Evolutionary conservation across 2,113 vertebrate genomes (phyloP), one percentile per base, ranked within the genome.

Genomic region (Coracopsis vasa): DNA sequence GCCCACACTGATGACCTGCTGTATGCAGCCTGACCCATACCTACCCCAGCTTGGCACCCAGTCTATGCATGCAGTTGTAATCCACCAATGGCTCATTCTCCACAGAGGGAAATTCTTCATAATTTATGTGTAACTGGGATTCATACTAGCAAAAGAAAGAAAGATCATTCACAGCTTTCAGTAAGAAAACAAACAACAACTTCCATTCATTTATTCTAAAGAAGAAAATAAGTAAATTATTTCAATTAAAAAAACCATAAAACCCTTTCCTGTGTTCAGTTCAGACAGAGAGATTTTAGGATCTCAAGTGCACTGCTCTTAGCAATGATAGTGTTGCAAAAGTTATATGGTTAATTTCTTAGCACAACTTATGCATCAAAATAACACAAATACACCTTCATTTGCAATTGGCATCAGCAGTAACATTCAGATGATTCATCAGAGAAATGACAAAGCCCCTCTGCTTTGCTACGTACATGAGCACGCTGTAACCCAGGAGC

Each of bases 1-100:
- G 70, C 47, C n/a, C 11, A 8, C 1, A 13, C 29, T 10, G 31
- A 35, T 41, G 48, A 37, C 23, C 19, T 70, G 64, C 35, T 29
- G 6, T 3, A 14, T 5, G 0, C 15, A 20, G 45, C 24, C 16
- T 18, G 35, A 80, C 27, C 41, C 39, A 19, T 66, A 94, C 99
- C 96, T 97, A 99, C 99, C 99, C 99, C 33, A 99, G 97, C 69
- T 99, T 99, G 75, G 99, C 99, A 23, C 99, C 99, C 13, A 99
- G 98, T 42, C 99, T 97, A 97, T 99, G 99, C 98, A 99, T 99
- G 62, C 98, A 99, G 97, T 93, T 99, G 97, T 98, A 99, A 97
- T 99, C 99, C 98, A 99, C 97, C 94, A 99, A 64, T 0, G 98
- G 97, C 31, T 99, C 99, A 1, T 96, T 99, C 89, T 99, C 99